These are phyloP conservation scores for Sceloporus tristichus DNA, from an alignment of 2,113 vertebrate species.

Conservation along the genomic window DNA sequence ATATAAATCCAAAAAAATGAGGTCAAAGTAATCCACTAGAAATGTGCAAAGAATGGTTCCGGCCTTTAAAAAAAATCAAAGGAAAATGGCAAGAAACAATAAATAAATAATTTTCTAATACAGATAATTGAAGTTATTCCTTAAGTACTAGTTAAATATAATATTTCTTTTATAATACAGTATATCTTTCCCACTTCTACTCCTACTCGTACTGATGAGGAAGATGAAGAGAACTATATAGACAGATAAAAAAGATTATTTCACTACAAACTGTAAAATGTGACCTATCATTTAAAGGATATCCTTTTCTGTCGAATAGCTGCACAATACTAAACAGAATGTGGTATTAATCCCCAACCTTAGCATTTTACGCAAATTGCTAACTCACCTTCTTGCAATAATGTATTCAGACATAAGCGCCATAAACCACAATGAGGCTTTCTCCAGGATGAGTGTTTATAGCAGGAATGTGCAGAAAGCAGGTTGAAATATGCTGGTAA, in stretches of 20 bases:
- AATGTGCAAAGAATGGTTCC: constrained; percentile 23
- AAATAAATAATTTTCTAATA: background rate
- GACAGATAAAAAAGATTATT: too few relatives aligned
- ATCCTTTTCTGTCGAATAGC: constrained; percentile 39
- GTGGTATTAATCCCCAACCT: background rate
- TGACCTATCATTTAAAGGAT: fast-evolving
- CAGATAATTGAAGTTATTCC: constrained; percentile 26
- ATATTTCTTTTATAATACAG: background rate
- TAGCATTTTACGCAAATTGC: fast-evolving
- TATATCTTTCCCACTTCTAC: too few relatives aligned
- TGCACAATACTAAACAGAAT: background rate
- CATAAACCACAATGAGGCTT: background rate
- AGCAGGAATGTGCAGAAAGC: background rate
- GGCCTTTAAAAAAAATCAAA: fast-evolving
- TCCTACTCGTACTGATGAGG: too few relatives aligned
- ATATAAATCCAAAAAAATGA: constrained; percentile 6
- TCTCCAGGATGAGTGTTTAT: background rate
- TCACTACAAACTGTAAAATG: too few relatives aligned
- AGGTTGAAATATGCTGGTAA: background rate
- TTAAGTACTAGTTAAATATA: constrained; percentile 38
- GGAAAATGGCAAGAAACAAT: background rate
- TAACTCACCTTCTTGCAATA: background rate
- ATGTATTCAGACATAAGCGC: background rate
- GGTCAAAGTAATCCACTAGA: constrained; percentile 31
- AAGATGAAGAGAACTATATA: too few relatives aligned